Evolutionary conservation across 2,888 invertebrate species (phyloP), one percentile per base, ranked within the genome.

Genomic region (Reticulitermes lucifugus): DNA sequence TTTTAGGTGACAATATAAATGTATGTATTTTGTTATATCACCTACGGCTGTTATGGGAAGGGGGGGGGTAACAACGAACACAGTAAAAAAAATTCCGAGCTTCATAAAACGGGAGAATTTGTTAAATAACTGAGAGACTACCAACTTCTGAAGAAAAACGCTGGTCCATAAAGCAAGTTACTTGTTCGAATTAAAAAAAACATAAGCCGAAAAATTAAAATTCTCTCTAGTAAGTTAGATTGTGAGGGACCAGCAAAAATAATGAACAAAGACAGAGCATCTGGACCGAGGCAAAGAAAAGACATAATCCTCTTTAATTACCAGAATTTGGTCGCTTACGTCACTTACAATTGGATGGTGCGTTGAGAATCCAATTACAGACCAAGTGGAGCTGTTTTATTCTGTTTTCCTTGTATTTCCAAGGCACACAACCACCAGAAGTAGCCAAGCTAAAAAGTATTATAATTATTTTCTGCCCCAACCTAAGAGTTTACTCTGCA

Each of bases 331-430:
- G 81, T 70, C 65, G 46, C 81, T 65, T 81, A 65, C 70, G 70
- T 70, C 70, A 70, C 41, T 81, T 81, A 81, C 70, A 81, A 81
- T 81, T 81, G 81, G 43, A 70, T 70, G 81, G 41, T 46, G 81
- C 70, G 65, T 81, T 46, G 70, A 18, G 81, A 81, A 81, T 81
- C 81, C 70, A 81, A 81, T 81, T 70, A 81, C 70, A 70, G 77
- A 77, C 22, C 65, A 65, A n/a, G 65, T 12, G n/a, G 25, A 25
- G 65, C 10, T 6, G 65, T 65, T 65, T n/a, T 5, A n/a, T 21
- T 51, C 25, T 65, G 25, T 65, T 65, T 65, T 65, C 65, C 22
- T 77, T 46, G 46, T 51, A 77, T 77, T 77, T 77, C 51, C 77
- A 46, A 46, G 43, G 0, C 51, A 77, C 41, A 43, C 9, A 46